Conservation (phyloP, 2,888 invertebrate species). For the Alentia gelatinosa region DNA sequence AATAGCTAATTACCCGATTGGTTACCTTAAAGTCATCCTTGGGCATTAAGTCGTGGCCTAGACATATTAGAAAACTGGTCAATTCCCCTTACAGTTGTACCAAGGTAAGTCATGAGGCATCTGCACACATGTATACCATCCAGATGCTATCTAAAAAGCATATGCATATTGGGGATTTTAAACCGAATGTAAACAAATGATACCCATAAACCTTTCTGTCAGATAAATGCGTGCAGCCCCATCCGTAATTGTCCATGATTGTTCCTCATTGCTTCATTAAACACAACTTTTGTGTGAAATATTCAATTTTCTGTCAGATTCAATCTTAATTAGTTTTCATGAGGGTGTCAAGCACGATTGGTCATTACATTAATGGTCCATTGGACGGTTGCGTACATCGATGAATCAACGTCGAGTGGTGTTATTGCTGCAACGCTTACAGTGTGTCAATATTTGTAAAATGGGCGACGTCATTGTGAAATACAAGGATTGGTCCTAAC, state of each 20-base stretch:
- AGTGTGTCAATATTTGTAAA: not conserved
- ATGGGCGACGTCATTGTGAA: not conserved
- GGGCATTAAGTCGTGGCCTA: too few species aligned
- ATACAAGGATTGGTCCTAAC: too few species aligned
- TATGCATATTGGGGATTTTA: too few species aligned
- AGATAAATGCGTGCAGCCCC: not conserved
- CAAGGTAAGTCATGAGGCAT: too few species aligned
- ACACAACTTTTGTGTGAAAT: not conserved
- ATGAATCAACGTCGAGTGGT: not conserved
- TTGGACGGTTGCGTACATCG: not conserved
- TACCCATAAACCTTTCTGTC: too few species aligned
- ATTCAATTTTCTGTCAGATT: not conserved
- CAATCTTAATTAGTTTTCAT: not conserved
- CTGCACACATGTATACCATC: too few species aligned
- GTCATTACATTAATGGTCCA: not conserved
- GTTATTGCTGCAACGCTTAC: not conserved
- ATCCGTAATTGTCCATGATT: not conserved
- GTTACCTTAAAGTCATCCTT: too few species aligned
- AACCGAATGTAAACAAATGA: too few species aligned
- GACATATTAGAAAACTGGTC: too few species aligned
- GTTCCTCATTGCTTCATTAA: conserved; percentile 1
- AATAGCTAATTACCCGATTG: too few species aligned
- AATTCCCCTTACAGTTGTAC: too few species aligned
- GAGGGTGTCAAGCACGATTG: not conserved
- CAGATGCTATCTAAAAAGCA: too few species aligned